Conservation (phyloP, 1,140 invertebrate genomes). For the Nasonia longicornis region DNA sequence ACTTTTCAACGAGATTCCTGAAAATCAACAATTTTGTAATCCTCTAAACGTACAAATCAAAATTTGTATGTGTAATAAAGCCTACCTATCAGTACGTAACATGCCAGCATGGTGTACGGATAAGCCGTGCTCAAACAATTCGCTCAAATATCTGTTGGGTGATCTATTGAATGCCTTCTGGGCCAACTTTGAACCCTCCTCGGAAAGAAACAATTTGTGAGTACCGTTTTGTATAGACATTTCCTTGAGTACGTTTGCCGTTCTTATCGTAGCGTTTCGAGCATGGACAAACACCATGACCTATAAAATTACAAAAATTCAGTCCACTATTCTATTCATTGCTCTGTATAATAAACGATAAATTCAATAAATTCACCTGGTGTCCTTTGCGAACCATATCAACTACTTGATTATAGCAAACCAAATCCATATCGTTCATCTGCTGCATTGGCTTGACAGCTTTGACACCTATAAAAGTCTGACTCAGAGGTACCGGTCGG, state of each 20-base stretch:
- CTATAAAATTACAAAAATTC: slow-evolving; percentile 57
- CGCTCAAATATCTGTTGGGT: slow-evolving; percentile 80
- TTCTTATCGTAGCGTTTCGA: slow-evolving; percentile 92
- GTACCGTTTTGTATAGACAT: slow-evolving; percentile 81
- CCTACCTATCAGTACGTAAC: slow-evolving; percentile 83
- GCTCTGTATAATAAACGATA: not conserved
- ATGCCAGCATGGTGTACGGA: slow-evolving; percentile 98
- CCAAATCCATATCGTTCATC: slow-evolving; percentile 88
- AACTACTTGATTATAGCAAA: slow-evolving; percentile 94
- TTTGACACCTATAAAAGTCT: slow-evolving; percentile 94
- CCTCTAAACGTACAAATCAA: not conserved
- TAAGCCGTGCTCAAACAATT: slow-evolving; percentile 90
- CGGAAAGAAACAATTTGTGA: slow-evolving; percentile 77
- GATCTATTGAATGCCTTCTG: slow-evolving; percentile 77
- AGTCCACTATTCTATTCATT: not conserved
- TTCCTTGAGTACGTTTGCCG: slow-evolving; percentile 84
- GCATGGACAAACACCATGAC: slow-evolving; percentile 99
- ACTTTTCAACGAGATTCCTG: slow-evolving; percentile 87
- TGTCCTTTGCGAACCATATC: slow-evolving; percentile 90
- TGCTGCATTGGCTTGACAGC: slow-evolving; percentile 81
- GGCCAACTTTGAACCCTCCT: slow-evolving; percentile 72
- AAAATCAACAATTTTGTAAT: slow-evolving; percentile 51
- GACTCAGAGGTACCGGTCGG: slow-evolving; percentile 93
- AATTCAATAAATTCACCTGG: slow-evolving; percentile 73
- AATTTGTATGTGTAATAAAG: not conserved